These are phyloP conservation scores for Ernsta delagoae DNA, from an alignment of 2,888 invertebrate genomes.

Conservation along the genomic window DNA sequence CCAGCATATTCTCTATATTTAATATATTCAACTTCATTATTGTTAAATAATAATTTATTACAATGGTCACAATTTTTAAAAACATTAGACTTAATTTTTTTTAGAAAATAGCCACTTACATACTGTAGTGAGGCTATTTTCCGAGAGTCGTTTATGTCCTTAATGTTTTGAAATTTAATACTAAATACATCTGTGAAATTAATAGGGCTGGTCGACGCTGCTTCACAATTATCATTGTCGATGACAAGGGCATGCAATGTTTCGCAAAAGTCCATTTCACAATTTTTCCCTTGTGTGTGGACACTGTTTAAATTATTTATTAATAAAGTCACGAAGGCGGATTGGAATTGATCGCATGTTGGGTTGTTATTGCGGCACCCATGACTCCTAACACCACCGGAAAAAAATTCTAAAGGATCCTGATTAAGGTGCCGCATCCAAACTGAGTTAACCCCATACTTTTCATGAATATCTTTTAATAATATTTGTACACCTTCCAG, in stretches of 20 bases:
- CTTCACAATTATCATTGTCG: neutral
- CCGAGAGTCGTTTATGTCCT: neutral
- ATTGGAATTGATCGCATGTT: neutral
- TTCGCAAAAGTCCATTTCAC: neutral
- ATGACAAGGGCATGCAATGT: neutral
- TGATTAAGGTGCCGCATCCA: conserved; percentile 6
- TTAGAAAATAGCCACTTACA: neutral
- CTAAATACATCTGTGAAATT: too few species aligned
- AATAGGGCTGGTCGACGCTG: neutral
- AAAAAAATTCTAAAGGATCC: neutral
- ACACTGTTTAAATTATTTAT: neutral
- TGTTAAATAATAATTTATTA: too few species aligned
- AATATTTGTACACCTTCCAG: neutral
- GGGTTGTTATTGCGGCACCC: conserved; percentile 2
- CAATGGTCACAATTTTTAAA: too few species aligned
- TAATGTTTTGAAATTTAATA: too few species aligned
- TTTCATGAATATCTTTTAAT: neutral
- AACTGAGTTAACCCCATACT: neutral
- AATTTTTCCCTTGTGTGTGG: neutral
- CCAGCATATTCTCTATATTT: neutral
- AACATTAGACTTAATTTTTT: neutral
- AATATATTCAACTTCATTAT: neutral
- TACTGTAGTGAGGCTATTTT: neutral
- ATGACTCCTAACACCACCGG: neutral
- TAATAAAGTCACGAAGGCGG: neutral